Percentiles rank a stretch among this genome's conserved stretches.
Evolutionary conservation across 1,140 invertebrate genomes (phyloP).

Genomic region (Eciton burchellii): DNA sequence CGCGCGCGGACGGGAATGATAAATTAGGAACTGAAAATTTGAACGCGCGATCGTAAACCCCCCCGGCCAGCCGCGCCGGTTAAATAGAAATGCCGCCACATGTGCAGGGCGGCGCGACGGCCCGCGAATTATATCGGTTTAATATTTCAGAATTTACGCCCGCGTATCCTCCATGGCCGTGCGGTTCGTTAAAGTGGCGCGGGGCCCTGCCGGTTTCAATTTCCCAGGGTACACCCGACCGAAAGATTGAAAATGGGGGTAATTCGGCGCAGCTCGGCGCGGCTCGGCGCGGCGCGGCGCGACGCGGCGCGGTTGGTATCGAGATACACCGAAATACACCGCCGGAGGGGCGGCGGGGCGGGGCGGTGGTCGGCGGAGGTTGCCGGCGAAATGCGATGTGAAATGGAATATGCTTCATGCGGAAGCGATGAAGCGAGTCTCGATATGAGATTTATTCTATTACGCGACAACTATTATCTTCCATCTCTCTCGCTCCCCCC

Average conservation of each 20-base stretch:
- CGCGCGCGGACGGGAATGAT: neutral
- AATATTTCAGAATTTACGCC: slow-evolving; percentile 55
- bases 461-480: slow-evolving; percentile 21
- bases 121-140: slow-evolving; percentile 45
- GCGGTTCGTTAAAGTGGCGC: slow-evolving; percentile 50
- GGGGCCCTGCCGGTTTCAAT: slow-evolving; percentile 65
- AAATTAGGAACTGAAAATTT: slow-evolving; percentile 50
- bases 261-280: too few species aligned
- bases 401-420: slow-evolving; percentile 51
- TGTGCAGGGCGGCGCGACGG: neutral
- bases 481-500: too few species aligned
- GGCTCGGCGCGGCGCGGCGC: too few species aligned
- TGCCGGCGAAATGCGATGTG: slow-evolving; percentile 34
- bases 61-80: neutral
- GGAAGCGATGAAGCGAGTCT: slow-evolving; percentile 10
- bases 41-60: slow-evolving; percentile 44
- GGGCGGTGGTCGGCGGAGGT: too few species aligned
- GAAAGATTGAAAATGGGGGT: slow-evolving; percentile 55
- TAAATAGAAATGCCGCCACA: slow-evolving; percentile 38
- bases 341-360: neutral
- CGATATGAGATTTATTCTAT: slow-evolving; percentile 23
- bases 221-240: slow-evolving; percentile 50
- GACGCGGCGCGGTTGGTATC: slow-evolving; percentile 56
- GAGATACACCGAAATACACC: slow-evolving; percentile 56
- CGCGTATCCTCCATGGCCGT: slow-evolving; percentile 55